Evolutionary conservation across 2,113 vertebrate genomes (phyloP).

Genomic region (Asarcornis scutulata): DNA sequence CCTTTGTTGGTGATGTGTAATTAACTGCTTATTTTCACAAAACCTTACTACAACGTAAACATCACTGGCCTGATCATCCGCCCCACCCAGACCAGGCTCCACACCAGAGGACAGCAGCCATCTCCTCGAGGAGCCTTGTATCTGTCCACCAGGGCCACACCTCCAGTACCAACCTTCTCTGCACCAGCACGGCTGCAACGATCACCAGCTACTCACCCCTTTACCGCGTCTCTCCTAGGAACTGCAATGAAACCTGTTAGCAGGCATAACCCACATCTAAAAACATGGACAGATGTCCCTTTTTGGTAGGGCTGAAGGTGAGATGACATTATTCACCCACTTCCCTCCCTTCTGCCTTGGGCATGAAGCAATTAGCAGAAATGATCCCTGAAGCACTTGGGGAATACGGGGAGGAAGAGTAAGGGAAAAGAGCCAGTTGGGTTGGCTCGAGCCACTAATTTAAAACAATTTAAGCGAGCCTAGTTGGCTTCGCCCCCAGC

Average conservation of each 20-base stretch:
- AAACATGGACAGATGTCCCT: neutral
- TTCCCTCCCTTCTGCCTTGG: neutral
- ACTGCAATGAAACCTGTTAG: neutral
- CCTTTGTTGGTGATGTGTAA: conserved; percentile 56
- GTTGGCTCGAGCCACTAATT: neutral
- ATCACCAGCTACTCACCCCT: neutral
- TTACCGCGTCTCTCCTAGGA: neutral
- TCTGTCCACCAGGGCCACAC: neutral
- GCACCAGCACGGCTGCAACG: neutral
- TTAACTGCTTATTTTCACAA: conserved; percentile 62
- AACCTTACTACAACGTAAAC: conserved; percentile 57
- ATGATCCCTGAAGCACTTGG: conserved; percentile 4
- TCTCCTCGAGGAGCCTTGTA: neutral
- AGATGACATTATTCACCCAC: neutral
- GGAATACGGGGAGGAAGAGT: neutral
- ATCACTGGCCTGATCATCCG: conserved; percentile 5
- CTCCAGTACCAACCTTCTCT: neutral
- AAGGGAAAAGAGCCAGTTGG: neutral
- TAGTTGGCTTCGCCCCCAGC: neutral
- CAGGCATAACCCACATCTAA: neutral
- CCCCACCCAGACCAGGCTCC: conserved; percentile 30
- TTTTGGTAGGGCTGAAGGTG: neutral
- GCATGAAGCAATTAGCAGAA: conserved; percentile 28
- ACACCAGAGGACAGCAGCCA: conserved; percentile 10
- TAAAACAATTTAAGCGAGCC: neutral